Conservation (phyloP, 2,113 vertebrate species). For the Triplophysa dalaica region DNA sequence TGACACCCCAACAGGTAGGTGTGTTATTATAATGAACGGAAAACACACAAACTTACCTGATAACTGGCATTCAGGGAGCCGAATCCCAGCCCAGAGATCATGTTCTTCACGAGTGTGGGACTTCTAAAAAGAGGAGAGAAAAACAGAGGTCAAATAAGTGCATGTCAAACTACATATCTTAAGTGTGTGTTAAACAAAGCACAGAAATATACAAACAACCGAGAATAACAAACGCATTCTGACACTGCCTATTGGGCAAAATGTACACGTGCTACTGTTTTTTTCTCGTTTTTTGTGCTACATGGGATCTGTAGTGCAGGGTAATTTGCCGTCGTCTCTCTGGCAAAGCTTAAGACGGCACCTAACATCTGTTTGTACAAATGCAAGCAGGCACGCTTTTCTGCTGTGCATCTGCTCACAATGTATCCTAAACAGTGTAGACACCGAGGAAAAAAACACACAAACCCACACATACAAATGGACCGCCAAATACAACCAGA, state of each 20-base stretch:
- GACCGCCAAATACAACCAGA: constrained; percentile 34
- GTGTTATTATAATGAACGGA: constrained; percentile 22
- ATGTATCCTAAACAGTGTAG: constrained; percentile 44
- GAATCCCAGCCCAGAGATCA: constrained; percentile 97
- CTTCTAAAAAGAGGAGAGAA: constrained; percentile 74
- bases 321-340: constrained; percentile 44
- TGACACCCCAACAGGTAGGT: background rate
- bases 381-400: constrained; percentile 46
- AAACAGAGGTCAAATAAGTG: constrained; percentile 53
- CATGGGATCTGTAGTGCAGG: constrained; percentile 39
- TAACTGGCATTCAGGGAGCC: constrained; percentile 98
- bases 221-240: constrained; percentile 45
- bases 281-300: constrained; percentile 5
- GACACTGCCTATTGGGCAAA: constrained; percentile 45
- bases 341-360: constrained; percentile 44
- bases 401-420: constrained; percentile 52
- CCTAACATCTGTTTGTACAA: constrained; percentile 58
- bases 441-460: constrained; percentile 47
- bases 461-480: constrained; percentile 38
- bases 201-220: constrained; percentile 29
- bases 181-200: constrained; percentile 56
- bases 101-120: constrained; percentile 98
- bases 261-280: constrained; percentile 34
- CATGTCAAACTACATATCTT: background rate
- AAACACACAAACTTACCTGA: constrained; percentile 79